These are phyloP conservation scores for Diuraphis noxia DNA, from an alignment of 1,140 invertebrate genomes.

Conservation along the genomic window DNA sequence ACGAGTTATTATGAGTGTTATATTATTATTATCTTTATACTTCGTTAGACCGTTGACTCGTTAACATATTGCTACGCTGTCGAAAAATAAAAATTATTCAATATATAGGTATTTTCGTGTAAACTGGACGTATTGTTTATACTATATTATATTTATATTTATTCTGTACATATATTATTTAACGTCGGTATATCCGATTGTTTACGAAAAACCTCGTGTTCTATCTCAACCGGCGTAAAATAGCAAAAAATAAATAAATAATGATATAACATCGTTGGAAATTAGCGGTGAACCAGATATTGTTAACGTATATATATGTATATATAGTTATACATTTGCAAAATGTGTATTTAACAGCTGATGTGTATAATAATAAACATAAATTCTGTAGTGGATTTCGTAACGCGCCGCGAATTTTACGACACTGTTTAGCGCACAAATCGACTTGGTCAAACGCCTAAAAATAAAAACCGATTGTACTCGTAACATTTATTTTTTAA, in stretches of 20 bases:
- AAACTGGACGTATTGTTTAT: neutral
- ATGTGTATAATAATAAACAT: neutral
- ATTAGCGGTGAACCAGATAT: neutral
- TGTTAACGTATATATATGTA: too few relatives aligned
- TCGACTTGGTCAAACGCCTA: neutral
- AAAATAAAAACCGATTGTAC: neutral
- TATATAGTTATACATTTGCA: neutral
- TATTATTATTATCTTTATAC: neutral
- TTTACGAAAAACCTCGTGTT: constrained; percentile 31
- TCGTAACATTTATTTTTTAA: neutral
- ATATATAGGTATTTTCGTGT: too few relatives aligned
- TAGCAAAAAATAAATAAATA: neutral
- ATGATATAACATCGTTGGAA: neutral
- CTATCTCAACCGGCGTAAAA: neutral
- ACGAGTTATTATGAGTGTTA: too few relatives aligned
- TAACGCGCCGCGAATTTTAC: neutral
- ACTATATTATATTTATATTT: neutral
- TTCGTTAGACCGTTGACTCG: neutral
- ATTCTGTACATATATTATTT: neutral
- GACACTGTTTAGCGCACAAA: neutral
- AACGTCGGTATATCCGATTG: neutral
- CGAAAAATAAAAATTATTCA: neutral
- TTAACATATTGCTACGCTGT: neutral
- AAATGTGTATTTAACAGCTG: neutral
- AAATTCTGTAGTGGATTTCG: neutral